These are phyloP conservation scores for Neodiprion lecontei DNA, from an alignment of 1,140 invertebrate species.

Conservation along the genomic window DNA sequence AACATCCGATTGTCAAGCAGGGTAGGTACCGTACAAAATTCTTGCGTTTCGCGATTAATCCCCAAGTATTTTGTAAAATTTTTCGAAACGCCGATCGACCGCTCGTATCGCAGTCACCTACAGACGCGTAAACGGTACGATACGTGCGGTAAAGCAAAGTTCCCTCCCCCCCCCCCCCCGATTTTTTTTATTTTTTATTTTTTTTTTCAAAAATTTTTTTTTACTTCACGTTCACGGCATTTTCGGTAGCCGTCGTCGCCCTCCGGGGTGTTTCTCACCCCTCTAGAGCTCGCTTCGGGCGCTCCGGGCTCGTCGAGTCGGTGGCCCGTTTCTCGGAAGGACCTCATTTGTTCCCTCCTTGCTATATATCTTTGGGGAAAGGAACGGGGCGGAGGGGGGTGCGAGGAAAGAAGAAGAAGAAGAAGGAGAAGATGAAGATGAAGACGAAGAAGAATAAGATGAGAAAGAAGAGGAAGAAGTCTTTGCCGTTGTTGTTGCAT, in stretches of 20 bases:
- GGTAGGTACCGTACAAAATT: too few relatives aligned
- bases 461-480: conserved; percentile 15
- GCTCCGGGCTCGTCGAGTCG: conserved; percentile 48
- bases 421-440: conserved; percentile 7
- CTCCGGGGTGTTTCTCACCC: background rate
- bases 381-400: conserved; percentile 21
- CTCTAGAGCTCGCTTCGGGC: background rate
- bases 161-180: too few relatives aligned
- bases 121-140: too few relatives aligned
- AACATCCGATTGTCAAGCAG: too few relatives aligned
- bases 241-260: background rate
- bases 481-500: conserved; percentile 5
- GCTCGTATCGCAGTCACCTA: too few relatives aligned
- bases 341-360: conserved; percentile 58
- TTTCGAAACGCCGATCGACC: too few relatives aligned
- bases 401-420: background rate
- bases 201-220: too few relatives aligned
- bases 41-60: too few relatives aligned
- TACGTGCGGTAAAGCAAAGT: too few relatives aligned
- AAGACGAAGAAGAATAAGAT: background rate
- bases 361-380: conserved; percentile 34
- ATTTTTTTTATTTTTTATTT: background rate
- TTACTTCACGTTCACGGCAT: too few relatives aligned
- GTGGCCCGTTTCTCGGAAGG: conserved; percentile 63
- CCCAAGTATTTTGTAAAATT: too few relatives aligned